These are phyloP conservation scores for Hemithea aestivaria DNA, from an alignment of 2,888 invertebrate genomes.

Conservation along the genomic window DNA sequence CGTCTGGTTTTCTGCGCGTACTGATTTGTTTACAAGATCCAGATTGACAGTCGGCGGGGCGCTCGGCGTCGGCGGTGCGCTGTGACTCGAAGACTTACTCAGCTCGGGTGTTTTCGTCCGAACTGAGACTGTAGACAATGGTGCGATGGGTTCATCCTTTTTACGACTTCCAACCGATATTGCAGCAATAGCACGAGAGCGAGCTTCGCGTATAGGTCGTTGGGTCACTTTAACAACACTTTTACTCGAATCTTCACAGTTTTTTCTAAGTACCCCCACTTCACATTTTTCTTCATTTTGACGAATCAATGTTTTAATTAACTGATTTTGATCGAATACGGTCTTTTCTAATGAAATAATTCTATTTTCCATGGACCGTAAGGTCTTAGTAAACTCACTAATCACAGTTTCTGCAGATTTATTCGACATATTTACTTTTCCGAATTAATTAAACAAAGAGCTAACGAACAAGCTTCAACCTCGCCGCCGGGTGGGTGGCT, in stretches of 20 bases:
- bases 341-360: no score
- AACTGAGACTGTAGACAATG: background rate
- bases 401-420: background rate
- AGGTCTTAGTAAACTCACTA: no score
- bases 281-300: background rate
- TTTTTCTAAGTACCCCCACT: no score
- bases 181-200: background rate
- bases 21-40: background rate
- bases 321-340: no score
- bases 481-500: no score
- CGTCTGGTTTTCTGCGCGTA: background rate
- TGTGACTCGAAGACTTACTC: background rate
- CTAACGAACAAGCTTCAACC: no score
- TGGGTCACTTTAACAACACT: background rate
- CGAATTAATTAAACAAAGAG: no score
- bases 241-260: no score
- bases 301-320: no score
- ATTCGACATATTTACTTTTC: background rate
- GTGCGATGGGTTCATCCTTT: background rate
- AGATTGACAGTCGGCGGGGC: no score
- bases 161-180: background rate
- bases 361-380: no score
- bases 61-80: background rate
- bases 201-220: background rate
- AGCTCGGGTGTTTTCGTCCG: background rate